Conservation (phyloP, 2,113 vertebrate genomes). For the Euleptes europaea region DNA sequence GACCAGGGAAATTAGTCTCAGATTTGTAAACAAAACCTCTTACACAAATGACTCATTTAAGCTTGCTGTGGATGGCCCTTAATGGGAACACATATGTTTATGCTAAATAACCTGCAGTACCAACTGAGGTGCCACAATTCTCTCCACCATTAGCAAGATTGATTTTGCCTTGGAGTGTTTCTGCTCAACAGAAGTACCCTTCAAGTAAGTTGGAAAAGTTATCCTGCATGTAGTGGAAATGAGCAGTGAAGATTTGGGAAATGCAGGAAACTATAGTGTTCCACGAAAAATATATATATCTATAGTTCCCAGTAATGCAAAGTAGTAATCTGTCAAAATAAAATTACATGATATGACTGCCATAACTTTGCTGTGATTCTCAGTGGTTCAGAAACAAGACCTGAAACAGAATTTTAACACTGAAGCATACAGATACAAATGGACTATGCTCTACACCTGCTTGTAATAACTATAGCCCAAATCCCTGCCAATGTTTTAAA, state of each 20-base stretch:
- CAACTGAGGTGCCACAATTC: constrained; percentile 56
- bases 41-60: constrained; percentile 56
- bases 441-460: neutral
- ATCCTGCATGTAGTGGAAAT: constrained; percentile 54
- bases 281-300: constrained; percentile 11
- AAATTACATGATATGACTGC: neutral
- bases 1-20: constrained; percentile 68
- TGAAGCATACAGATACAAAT: neutral
- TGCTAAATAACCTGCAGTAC: constrained; percentile 70
- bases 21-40: constrained; percentile 73
- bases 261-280: constrained; percentile 32
- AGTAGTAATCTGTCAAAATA: constrained; percentile 19
- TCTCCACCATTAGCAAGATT: constrained; percentile 62
- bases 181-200: constrained; percentile 62
- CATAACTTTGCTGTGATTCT: neutral
- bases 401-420: neutral
- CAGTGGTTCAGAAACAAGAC: neutral
- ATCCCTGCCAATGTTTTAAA: constrained; percentile 4
- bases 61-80: constrained; percentile 60
- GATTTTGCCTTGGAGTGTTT: constrained; percentile 63
- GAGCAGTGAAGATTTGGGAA: constrained; percentile 47
- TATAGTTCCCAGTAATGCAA: constrained; percentile 1
- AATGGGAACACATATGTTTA: constrained; percentile 70
- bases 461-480: neutral
- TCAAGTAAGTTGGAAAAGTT: constrained; percentile 67